These are phyloP conservation scores for Anthophora plumipes DNA, from an alignment of 2,888 invertebrate species.

Conservation along the genomic window DNA sequence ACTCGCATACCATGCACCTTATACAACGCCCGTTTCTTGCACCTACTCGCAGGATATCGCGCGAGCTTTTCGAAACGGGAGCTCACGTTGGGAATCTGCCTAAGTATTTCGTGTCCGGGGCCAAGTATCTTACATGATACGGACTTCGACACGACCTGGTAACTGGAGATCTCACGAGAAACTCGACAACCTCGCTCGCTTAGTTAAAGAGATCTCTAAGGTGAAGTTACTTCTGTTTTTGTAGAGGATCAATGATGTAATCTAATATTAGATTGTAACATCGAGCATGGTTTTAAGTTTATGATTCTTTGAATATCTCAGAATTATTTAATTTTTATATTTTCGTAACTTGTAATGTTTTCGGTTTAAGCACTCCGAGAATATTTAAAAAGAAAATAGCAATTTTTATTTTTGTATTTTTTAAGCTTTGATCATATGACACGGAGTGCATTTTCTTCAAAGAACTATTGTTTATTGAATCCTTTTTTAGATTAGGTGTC, in stretches of 20 bases:
- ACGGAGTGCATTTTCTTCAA: too few species aligned
- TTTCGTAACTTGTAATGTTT: too few species aligned
- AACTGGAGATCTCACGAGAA: constrained; percentile 32
- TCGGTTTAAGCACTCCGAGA: too few species aligned
- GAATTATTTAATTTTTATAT: too few species aligned
- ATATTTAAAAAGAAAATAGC: too few species aligned
- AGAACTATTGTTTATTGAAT: too few species aligned
- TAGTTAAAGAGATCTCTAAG: neutral
- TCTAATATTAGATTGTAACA: neutral
- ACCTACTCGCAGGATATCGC: constrained; percentile 45
- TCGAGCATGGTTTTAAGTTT: too few species aligned
- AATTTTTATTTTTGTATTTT: too few species aligned
- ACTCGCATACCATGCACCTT: constrained; percentile 64
- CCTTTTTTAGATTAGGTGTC: too few species aligned
- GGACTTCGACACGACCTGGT: constrained; percentile 1
- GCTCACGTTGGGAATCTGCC: constrained; percentile 57
- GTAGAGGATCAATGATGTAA: neutral
- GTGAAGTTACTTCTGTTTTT: neutral
- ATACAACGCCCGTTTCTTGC: constrained; percentile 45
- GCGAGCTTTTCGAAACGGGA: constrained; percentile 67
- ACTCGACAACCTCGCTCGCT: neutral
- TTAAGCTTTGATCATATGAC: too few species aligned
- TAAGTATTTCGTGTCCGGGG: constrained; percentile 60
- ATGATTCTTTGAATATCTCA: too few species aligned
- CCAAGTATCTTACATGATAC: constrained; percentile 22